Evolutionary conservation across 2,888 invertebrate genomes (phyloP).

Genomic region (Noctua comes): DNA sequence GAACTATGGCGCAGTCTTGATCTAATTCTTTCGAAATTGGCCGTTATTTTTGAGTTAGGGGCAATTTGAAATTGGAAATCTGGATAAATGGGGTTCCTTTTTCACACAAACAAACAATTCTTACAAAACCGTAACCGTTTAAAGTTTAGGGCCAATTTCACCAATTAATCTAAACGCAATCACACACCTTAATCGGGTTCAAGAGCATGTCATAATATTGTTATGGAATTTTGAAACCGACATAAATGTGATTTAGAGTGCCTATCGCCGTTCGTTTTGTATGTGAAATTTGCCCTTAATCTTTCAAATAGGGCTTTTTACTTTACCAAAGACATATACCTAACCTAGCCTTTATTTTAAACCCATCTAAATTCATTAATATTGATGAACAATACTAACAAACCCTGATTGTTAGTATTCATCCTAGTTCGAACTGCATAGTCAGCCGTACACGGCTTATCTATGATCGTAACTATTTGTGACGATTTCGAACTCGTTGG

Average conservation of each 20-base stretch:
- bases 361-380: conserved; percentile 7
- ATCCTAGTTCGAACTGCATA: conserved; percentile 25
- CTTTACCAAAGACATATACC: not conserved
- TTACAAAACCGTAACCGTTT: not conserved
- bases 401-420: conserved; percentile 37
- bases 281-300: not conserved
- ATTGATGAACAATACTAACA: conserved; percentile 41
- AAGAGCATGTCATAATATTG: not conserved
- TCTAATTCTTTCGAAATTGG: conserved; percentile 54
- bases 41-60: conserved; percentile 50
- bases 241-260: not conserved
- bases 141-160: not conserved
- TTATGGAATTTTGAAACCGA: not conserved
- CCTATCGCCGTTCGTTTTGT: not conserved
- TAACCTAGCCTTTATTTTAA: not conserved
- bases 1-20: conserved; percentile 44
- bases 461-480: conserved; percentile 30
- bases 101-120: not conserved
- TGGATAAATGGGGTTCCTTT: conserved; percentile 12
- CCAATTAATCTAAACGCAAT: not conserved
- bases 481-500: conserved; percentile 9
- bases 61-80: conserved; percentile 43
- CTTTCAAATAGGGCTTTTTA: not conserved
- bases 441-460: conserved; percentile 35
- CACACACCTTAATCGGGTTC: not conserved